Conservation (phyloP, 2,797 vertebrate genomes). For the Pitangus sulphuratus region DNA sequence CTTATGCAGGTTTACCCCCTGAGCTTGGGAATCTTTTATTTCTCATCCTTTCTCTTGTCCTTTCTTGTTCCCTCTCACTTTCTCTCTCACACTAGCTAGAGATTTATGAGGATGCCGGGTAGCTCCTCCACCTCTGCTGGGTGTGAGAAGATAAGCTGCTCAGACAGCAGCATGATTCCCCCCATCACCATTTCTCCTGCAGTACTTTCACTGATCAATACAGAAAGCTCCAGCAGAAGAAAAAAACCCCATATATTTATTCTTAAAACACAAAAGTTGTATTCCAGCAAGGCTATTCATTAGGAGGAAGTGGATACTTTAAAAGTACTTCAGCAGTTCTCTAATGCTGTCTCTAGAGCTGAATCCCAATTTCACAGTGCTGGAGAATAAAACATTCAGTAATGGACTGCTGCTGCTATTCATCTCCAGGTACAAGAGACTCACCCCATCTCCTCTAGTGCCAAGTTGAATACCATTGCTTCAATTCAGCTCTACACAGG, state of each 20-base stretch:
- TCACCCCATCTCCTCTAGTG: neutral
- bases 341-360: constrained; percentile 1
- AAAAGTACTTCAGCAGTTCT: constrained; percentile 26
- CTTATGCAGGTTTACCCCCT: neutral
- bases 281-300: constrained; percentile 44
- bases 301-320: constrained; percentile 45
- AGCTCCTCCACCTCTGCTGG: neutral
- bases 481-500: neutral
- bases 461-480: neutral
- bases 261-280: constrained; percentile 54
- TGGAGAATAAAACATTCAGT: neutral
- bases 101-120: neutral
- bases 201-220: constrained; percentile 59
- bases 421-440: constrained; percentile 15
- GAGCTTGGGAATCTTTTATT: neutral
- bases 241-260: constrained; percentile 16
- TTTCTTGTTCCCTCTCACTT: neutral
- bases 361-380: constrained; percentile 34
- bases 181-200: constrained; percentile 39
- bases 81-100: neutral
- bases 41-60: neutral
- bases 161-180: neutral
- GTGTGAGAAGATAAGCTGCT: constrained; percentile 16
- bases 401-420: constrained; percentile 4
- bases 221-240: constrained; percentile 43